Evolutionary conservation across 2,797 vertebrate genomes (phyloP).

Genomic region (Poeciliopsis infans): DNA sequence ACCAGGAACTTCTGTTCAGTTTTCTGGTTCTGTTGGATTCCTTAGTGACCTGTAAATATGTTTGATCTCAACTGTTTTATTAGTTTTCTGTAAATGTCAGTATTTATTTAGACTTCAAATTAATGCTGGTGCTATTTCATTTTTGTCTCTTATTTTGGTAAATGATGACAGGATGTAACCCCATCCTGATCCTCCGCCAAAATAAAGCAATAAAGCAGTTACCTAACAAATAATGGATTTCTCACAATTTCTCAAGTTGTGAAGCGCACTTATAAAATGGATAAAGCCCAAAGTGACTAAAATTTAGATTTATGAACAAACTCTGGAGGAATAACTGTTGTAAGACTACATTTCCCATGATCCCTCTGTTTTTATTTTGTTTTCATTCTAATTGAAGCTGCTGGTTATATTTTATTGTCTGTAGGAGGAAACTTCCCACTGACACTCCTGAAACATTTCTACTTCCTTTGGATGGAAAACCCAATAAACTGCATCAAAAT

Average conservation of each 20-base stretch:
- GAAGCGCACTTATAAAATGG: not conserved
- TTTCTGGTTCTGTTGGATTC: conserved; percentile 9
- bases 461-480: conserved; percentile 40
- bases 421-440: conserved; percentile 58
- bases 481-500: conserved; percentile 66
- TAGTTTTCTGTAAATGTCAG: conserved; percentile 77
- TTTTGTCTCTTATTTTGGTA: conserved; percentile 52
- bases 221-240: not conserved
- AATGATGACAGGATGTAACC: conserved; percentile 28
- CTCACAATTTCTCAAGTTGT: not conserved
- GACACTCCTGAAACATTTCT: conserved; percentile 54
- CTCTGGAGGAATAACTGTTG: not conserved
- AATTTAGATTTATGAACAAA: not conserved
- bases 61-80: conserved; percentile 71
- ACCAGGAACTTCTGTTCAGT: conserved; percentile 6
- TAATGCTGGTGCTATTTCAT: conserved; percentile 74
- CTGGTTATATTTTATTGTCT: conserved; percentile 55
- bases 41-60: conserved; percentile 76
- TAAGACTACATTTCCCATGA: conserved; percentile 29
- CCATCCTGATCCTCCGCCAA: conserved; percentile 20
- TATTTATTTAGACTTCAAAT: conserved; percentile 80
- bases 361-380: conserved; percentile 20
- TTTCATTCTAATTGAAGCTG: conserved; percentile 51
- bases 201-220: conserved; percentile 7
- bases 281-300: not conserved